phyloP scores from a whole-genome alignment of 1,140 invertebrate species.

The Saccostrea glomerata region DNA sequence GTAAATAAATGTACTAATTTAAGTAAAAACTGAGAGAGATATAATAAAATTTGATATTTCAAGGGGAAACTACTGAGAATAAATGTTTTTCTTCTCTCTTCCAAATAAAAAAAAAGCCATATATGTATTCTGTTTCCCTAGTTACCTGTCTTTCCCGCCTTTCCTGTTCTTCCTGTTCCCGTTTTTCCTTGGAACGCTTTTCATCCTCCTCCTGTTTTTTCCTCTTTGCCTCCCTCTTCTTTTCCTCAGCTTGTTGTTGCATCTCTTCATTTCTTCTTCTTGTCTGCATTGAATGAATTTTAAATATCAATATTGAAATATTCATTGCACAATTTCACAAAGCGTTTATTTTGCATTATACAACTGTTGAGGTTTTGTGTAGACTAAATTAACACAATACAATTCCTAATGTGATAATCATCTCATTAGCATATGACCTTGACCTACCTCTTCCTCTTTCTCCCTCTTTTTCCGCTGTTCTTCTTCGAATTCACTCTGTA shows the following conservation, averaged over 20 bases:
- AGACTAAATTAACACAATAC: too few species aligned
- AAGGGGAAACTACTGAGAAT: too few species aligned
- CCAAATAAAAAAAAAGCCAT: neutral
- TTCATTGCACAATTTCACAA: neutral
- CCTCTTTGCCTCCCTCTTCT: constrained; percentile 69
- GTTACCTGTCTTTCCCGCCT: constrained; percentile 50
- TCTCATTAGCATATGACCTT: neutral
- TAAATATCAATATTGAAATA: neutral
- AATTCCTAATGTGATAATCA: too few species aligned
- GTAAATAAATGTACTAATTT: neutral
- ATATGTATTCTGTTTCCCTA: too few species aligned
- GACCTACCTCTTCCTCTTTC: constrained; percentile 75
- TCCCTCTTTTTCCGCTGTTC: constrained; percentile 72
- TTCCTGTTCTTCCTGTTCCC: constrained; percentile 61
- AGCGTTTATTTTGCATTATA: too few species aligned
- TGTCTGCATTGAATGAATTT: constrained; percentile 58
- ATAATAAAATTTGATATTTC: too few species aligned
- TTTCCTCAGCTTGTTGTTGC: constrained; percentile 70
- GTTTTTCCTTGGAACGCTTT: constrained; percentile 62
- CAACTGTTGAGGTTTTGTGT: too few species aligned
- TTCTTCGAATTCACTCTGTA: constrained; percentile 75
- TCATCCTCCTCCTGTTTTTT: constrained; percentile 67
- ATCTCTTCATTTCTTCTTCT: constrained; percentile 75
- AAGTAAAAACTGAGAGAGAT: too few species aligned
- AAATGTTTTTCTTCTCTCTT: too few species aligned